phyloP scores from a whole-genome alignment of 2,888 invertebrate species.

The Netelia inedita region DNA sequence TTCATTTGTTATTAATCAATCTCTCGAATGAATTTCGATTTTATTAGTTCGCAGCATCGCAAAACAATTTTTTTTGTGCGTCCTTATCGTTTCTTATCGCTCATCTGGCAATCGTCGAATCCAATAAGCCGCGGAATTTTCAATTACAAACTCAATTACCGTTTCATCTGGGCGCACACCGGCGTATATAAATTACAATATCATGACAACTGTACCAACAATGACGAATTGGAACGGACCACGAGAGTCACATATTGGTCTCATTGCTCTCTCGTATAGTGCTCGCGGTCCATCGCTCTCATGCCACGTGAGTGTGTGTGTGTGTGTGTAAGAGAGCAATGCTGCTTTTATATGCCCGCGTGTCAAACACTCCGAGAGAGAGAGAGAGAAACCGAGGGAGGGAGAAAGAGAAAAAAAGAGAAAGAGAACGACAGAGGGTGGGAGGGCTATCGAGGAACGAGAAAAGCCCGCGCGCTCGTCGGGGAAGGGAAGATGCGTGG shows the following conservation, averaged over 20 bases:
- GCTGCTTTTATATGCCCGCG: conserved; percentile 25
- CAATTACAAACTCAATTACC: conserved; percentile 9
- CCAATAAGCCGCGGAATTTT: background rate
- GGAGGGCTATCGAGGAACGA: conserved; percentile 14
- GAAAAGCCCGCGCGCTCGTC: conserved; percentile 54
- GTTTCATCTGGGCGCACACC: background rate
- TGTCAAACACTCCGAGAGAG: background rate
- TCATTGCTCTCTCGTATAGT: conserved; percentile 25
- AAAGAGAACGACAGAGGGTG: background rate
- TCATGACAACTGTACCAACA: conserved; percentile 9
- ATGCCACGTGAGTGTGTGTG: conserved; percentile 47
- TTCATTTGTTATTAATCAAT: too few species aligned
- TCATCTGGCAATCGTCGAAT: background rate
- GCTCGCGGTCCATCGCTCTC: conserved; percentile 30
- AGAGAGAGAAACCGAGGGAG: background rate
- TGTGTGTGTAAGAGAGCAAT: background rate
- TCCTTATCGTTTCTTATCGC: background rate
- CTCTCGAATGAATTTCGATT: too few species aligned
- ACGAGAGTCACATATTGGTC: conserved; percentile 25
- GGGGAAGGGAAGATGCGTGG: conserved; percentile 45
- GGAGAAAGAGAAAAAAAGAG: background rate
- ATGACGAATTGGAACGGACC: conserved; percentile 17
- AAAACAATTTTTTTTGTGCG: too few species aligned
- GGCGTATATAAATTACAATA: background rate
- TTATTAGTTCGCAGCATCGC: too few species aligned